These are phyloP conservation scores for Pelmatolapia mariae DNA, from an alignment of 2,113 vertebrate genomes.

Conservation along the genomic window DNA sequence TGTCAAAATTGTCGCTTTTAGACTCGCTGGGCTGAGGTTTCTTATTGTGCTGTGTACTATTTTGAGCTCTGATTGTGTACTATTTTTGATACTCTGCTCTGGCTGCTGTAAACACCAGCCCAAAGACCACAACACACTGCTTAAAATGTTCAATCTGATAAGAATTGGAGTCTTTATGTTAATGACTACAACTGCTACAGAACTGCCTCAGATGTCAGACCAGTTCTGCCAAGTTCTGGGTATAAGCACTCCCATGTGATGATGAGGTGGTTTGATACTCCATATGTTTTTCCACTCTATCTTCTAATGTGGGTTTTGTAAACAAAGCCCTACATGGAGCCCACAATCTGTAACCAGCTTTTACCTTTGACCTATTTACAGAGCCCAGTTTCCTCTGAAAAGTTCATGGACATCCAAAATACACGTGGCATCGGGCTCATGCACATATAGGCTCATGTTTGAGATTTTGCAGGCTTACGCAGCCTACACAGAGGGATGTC, in stretches of 20 bases:
- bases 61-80: background rate
- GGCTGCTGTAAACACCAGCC: background rate
- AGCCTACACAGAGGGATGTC: background rate
- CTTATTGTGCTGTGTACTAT: background rate
- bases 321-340: background rate
- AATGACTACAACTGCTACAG: background rate
- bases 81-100: background rate
- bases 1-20: background rate
- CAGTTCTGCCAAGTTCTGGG: slow-evolving; percentile 15
- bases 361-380: slow-evolving; percentile 29
- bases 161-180: background rate
- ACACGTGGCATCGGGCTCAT: background rate
- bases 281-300: slow-evolving; percentile 5
- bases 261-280: background rate
- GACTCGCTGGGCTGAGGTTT: background rate
- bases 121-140: background rate
- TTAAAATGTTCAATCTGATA: slow-evolving; percentile 4
- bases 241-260: slow-evolving; percentile 10
- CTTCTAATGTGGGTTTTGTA: slow-evolving; percentile 8
- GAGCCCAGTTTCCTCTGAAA: background rate
- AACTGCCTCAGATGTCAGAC: slow-evolving; percentile 4
- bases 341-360: slow-evolving; percentile 4
- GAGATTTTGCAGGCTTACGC: background rate
- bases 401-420: background rate
- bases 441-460: background rate